Evolutionary conservation across 2,113 vertebrate genomes (phyloP).

Genomic region (Myiopsitta monachus): DNA sequence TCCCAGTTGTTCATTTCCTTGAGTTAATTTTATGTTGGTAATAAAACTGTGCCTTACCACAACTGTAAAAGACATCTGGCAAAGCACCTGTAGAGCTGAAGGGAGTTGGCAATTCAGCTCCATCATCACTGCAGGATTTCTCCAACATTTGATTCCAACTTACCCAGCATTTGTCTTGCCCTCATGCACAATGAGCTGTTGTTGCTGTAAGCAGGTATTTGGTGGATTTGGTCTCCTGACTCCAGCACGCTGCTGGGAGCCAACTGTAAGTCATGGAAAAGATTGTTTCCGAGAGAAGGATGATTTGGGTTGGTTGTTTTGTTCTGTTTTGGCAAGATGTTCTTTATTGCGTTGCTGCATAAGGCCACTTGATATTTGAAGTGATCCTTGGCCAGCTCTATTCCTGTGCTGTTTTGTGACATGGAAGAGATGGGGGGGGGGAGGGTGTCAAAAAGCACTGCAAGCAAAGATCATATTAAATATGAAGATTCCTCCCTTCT

Average conservation of each 20-base stretch:
- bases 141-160: background rate
- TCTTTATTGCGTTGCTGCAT: background rate
- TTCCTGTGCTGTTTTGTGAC: background rate
- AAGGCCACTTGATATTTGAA: background rate
- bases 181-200: background rate
- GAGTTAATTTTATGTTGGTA: background rate
- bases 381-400: background rate
- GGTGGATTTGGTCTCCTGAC: background rate
- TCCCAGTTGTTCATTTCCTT: background rate
- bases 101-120: background rate
- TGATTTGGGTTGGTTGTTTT: background rate
- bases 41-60: background rate
- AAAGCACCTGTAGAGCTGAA: background rate
- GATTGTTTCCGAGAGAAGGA: background rate
- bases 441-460: background rate
- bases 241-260: accelerated
- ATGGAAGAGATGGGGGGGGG: background rate
- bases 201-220: background rate
- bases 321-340: background rate
- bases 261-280: background rate
- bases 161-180: background rate
- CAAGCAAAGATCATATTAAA: background rate
- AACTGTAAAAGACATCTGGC: background rate
- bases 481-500: background rate
- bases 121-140: background rate